Conservation (phyloP, 23 tunicate species). For the Ciona savignyi region DNA sequence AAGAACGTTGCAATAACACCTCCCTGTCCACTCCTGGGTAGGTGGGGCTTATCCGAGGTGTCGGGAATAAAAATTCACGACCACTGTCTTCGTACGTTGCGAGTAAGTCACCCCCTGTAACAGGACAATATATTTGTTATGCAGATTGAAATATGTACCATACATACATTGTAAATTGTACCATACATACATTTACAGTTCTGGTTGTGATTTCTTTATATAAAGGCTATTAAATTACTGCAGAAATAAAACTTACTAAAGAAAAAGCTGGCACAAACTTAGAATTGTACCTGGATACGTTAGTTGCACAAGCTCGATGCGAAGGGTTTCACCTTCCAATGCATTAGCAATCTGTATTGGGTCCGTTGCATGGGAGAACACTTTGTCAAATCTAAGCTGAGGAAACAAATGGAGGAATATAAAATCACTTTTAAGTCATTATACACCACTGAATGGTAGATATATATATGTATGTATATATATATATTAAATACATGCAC, state of each 20-base stretch:
- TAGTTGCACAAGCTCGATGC: constrained; percentile 71
- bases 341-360: constrained; percentile 85
- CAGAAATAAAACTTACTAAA: too few species aligned
- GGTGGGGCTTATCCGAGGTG: constrained; percentile 79
- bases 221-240: too few species aligned
- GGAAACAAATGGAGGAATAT: too few species aligned
- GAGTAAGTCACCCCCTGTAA: constrained; percentile 71
- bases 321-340: constrained; percentile 54
- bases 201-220: not conserved
- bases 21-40: constrained; percentile 99
- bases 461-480: too few species aligned
- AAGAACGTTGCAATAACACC: constrained; percentile 61
- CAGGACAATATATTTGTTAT: not conserved
- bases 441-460: too few species aligned
- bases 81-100: constrained; percentile 88
- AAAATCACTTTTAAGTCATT: too few species aligned
- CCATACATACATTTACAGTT: too few species aligned
- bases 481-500: too few species aligned
- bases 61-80: constrained; percentile 97
- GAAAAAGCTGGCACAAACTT: too few species aligned
- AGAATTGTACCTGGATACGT: constrained; percentile 68
- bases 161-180: too few species aligned
- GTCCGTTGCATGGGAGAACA: constrained; percentile 72
- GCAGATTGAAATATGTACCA: too few species aligned
- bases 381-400: constrained; percentile 86